A percentile compares a stretch with the other conserved stretches of the same genome.
Evolutionary conservation across 2,797 vertebrate species (phyloP).

Genomic region (Gila robusta): DNA sequence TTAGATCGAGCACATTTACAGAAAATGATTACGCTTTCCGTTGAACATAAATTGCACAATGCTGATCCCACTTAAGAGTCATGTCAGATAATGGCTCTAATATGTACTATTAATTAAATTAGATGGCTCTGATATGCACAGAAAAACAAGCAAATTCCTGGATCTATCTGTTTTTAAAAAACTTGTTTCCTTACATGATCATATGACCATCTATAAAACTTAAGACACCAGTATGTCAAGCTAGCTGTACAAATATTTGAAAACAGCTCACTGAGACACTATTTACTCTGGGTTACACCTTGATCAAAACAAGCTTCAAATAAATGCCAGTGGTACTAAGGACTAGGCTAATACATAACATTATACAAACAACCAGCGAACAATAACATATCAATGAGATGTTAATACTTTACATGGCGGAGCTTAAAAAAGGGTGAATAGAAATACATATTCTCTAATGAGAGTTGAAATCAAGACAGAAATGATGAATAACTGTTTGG

Average conservation of each 20-base stretch:
- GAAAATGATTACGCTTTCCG: background rate
- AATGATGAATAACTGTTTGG: background rate
- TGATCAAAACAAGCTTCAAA: constrained; percentile 32
- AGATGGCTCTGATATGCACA: background rate
- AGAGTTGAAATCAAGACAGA: background rate
- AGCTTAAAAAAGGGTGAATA: background rate
- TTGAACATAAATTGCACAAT: constrained; percentile 3
- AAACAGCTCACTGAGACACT: constrained; percentile 24
- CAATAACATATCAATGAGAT: background rate
- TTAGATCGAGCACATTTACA: background rate
- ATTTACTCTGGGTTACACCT: constrained; percentile 55
- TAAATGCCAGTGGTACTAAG: background rate
- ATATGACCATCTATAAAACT: constrained; percentile 38
- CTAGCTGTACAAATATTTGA: constrained; percentile 59
- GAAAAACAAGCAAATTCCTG: background rate
- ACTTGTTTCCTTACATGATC: background rate
- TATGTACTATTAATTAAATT: background rate
- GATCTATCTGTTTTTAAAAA: background rate
- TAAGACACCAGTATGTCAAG: constrained; percentile 12
- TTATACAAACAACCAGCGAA: background rate
- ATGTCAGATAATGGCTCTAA: background rate
- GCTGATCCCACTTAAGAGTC: background rate
- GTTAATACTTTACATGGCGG: constrained; percentile 12
- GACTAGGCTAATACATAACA: background rate
- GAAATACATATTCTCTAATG: background rate